phyloP scores from a whole-genome alignment of 2,797 vertebrate genomes.

The Helostoma temminkii region DNA sequence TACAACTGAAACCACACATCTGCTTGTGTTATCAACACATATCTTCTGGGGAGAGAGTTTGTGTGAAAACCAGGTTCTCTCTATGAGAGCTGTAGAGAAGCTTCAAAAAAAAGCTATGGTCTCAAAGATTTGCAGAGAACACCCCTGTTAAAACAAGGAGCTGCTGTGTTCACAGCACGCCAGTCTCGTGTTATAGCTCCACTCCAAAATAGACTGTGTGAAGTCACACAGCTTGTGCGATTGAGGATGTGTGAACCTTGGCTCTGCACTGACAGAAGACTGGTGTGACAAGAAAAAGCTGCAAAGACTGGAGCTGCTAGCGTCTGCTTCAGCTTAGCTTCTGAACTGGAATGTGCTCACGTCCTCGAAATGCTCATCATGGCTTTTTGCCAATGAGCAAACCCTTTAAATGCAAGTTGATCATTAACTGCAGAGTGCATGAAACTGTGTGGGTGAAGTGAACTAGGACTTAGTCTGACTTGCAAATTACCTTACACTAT shows the following conservation, averaged over 20 bases:
- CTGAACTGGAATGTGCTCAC: conserved; percentile 40
- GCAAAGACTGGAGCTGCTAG: conserved; percentile 24
- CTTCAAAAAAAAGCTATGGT: neutral
- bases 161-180: conserved; percentile 15
- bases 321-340: conserved; percentile 28
- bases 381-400: conserved; percentile 14
- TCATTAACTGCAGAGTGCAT: conserved; percentile 4
- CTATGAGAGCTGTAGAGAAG: neutral
- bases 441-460: neutral
- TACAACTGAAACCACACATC: conserved; percentile 21
- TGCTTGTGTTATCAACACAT: conserved; percentile 8
- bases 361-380: conserved; percentile 7
- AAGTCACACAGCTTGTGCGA: conserved; percentile 56
- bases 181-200: conserved; percentile 26
- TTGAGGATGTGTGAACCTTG: conserved; percentile 58
- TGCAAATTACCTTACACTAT: conserved; percentile 18
- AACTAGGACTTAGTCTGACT: conserved; percentile 25
- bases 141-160: conserved; percentile 9
- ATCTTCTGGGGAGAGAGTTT: neutral
- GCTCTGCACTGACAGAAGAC: conserved; percentile 16
- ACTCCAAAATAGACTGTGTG: conserved; percentile 69
- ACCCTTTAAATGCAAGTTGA: neutral
- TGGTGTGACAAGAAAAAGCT: conserved; percentile 41
- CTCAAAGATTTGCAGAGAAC: neutral
- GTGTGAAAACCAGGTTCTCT: conserved; percentile 10